These are phyloP conservation scores for Tylochromis polylepis DNA, from an alignment of 2,113 vertebrate species.

Conservation along the genomic window DNA sequence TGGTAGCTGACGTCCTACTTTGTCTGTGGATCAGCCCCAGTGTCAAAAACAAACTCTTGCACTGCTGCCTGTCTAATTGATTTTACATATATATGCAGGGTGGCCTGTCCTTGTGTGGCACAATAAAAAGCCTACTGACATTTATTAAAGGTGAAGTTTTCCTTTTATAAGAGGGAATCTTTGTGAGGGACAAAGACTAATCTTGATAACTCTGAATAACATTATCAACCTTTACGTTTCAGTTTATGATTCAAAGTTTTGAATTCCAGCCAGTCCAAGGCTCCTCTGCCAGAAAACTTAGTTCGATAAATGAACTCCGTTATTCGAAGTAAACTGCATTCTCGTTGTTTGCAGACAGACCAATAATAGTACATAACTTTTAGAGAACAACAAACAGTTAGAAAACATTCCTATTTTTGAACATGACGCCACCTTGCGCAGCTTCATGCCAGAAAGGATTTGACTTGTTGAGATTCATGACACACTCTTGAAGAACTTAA, in stretches of 20 bases:
- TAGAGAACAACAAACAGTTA: not conserved
- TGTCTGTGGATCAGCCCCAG: not conserved
- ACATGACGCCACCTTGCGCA: not conserved
- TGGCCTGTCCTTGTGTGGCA: not conserved
- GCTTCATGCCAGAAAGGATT: not conserved
- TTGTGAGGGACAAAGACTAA: not conserved
- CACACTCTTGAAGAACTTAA: not conserved
- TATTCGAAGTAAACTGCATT: constrained; percentile 23
- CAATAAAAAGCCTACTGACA: not conserved
- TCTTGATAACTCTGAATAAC: not conserved
- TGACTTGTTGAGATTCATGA: not conserved
- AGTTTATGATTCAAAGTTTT: not conserved
- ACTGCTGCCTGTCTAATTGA: no score
- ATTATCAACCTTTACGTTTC: not conserved
- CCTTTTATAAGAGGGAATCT: not conserved
- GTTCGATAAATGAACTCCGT: constrained; percentile 4
- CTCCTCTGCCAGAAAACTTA: not conserved
- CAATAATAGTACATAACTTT: not conserved
- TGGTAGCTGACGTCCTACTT: not conserved
- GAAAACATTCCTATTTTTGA: constrained; percentile 10
- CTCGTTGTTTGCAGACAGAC: constrained; percentile 17
- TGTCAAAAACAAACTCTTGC: not conserved
- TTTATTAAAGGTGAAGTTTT: not conserved
- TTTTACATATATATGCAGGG: not conserved
- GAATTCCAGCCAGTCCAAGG: not conserved